These are phyloP conservation scores for Ormyrus labotus DNA, from an alignment of 2,888 invertebrate genomes.

Conservation along the genomic window DNA sequence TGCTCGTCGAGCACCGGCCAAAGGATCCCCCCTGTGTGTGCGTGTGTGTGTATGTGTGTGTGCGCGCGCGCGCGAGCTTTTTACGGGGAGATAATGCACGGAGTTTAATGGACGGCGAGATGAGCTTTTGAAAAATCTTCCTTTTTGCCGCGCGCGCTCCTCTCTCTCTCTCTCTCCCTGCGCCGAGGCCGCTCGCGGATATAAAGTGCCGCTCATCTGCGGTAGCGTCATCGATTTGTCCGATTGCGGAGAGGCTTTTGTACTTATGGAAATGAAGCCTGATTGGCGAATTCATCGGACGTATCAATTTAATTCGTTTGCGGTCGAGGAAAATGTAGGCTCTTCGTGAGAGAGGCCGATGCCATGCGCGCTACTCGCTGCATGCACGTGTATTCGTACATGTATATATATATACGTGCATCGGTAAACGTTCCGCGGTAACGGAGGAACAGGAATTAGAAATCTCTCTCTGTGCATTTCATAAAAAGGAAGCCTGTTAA, in stretches of 20 bases:
- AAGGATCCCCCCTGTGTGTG: constrained; percentile 2
- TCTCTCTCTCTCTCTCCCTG: too few species aligned
- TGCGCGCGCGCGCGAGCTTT: constrained; percentile 23
- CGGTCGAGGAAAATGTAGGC: not conserved
- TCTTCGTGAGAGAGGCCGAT: too few species aligned
- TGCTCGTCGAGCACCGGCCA: constrained; percentile 29
- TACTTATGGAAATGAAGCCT: constrained; percentile 21
- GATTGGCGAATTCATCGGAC: constrained; percentile 33
- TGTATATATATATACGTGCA: too few species aligned
- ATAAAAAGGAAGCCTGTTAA: too few species aligned
- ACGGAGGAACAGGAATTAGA: not conserved
- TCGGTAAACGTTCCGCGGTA: not conserved
- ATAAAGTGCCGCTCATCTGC: not conserved
- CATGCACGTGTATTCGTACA: too few species aligned
- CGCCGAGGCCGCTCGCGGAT: not conserved
- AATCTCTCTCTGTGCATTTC: too few species aligned
- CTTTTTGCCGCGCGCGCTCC: not conserved
- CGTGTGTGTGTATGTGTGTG: not conserved
- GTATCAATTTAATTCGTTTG: constrained; percentile 25
- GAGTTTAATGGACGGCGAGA: constrained; percentile 50
- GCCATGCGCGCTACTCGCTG: too few species aligned
- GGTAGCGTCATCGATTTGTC: constrained; percentile 33
- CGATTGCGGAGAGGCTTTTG: constrained; percentile 26
- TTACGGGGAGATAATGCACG: constrained; percentile 47
- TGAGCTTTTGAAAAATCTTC: constrained; percentile 50